Evolutionary conservation across 2,113 vertebrate species (phyloP).

Genomic region (Chitala chitala): DNA sequence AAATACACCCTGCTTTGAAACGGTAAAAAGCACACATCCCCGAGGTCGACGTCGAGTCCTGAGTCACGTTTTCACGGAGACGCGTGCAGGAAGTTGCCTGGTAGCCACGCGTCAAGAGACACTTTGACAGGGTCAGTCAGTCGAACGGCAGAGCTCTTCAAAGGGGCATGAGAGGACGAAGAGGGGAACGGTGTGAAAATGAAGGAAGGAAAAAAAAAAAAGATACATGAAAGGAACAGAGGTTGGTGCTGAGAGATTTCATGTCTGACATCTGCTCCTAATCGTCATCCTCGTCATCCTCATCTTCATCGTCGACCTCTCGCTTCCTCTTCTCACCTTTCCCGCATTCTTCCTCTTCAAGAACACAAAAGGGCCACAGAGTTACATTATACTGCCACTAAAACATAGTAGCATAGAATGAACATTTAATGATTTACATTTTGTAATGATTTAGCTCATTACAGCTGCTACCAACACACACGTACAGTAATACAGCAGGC

Average conservation of each 20-base stretch:
- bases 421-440: too few species aligned
- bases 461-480: too few species aligned
- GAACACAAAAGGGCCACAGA: not conserved
- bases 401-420: too few species aligned
- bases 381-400: too few species aligned
- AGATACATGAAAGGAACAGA: not conserved
- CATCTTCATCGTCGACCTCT: conserved; percentile 70
- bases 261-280: conserved; percentile 1
- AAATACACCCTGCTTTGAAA: conserved; percentile 46
- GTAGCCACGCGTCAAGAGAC: conserved; percentile 45
- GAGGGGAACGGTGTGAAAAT: not conserved
- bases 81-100: conserved; percentile 50
- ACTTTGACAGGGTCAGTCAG: conserved; percentile 53
- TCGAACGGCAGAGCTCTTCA: conserved; percentile 53
- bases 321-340: conserved; percentile 82
- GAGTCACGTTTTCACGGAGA: conserved; percentile 52
- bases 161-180: not conserved
- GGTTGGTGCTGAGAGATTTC: not conserved
- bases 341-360: conserved; percentile 53
- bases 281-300: conserved; percentile 47
- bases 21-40: conserved; percentile 47
- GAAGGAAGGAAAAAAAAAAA: too few species aligned
- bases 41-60: conserved; percentile 30
- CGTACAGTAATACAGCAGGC: too few species aligned
- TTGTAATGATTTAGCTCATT: too few species aligned